phyloP scores from a whole-genome alignment of 2,113 vertebrate genomes.

The Thermophis baileyi region DNA sequence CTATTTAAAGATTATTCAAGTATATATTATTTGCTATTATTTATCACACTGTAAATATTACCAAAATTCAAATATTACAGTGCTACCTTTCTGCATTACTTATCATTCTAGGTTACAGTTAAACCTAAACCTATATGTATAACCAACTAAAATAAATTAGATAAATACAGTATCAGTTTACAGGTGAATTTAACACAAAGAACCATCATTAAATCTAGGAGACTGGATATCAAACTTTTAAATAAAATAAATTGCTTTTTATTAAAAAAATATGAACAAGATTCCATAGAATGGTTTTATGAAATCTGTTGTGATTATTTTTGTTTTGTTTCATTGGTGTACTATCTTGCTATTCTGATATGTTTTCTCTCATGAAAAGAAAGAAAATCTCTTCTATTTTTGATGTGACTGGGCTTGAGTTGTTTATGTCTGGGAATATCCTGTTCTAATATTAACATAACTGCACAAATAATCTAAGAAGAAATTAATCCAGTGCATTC shows the following conservation, averaged over 20 bases:
- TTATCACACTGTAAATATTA: neutral
- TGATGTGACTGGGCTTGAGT: neutral
- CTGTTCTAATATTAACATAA: neutral
- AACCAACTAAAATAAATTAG: neutral
- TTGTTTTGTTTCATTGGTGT: neutral
- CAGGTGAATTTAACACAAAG: neutral
- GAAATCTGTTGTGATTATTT: neutral
- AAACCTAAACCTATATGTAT: neutral
- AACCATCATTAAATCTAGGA: neutral
- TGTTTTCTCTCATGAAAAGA: neutral
- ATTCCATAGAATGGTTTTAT: neutral
- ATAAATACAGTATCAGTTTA: neutral
- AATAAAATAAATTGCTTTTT: neutral
- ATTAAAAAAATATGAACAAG: neutral
- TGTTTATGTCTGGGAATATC: neutral
- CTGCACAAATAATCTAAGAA: neutral
- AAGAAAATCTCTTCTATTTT: neutral
- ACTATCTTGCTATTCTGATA: neutral
- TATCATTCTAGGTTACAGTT: neutral
- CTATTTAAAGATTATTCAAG: neutral
- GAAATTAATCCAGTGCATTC: neutral
- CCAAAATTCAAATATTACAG: constrained; percentile 32
- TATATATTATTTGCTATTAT: constrained; percentile 24
- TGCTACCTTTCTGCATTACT: neutral
- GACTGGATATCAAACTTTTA: neutral